Percentiles rank a stretch among this genome's conserved stretches.
phyloP scores from a whole-genome alignment of 2,888 invertebrate species.

The Eilema caniola region DNA sequence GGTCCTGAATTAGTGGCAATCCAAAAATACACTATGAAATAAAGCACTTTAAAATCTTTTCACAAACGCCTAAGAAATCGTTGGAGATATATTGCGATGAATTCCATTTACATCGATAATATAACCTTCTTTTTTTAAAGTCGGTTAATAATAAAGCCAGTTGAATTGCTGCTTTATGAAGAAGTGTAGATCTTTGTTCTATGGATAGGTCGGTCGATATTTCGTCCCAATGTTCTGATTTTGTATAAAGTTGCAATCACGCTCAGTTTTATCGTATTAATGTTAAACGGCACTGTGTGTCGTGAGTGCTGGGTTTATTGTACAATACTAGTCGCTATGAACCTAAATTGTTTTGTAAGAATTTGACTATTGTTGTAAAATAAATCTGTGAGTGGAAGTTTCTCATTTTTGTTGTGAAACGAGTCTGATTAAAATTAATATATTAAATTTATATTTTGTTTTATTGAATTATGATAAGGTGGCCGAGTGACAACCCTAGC shows the following conservation, averaged over 20 bases:
- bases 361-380: conserved; percentile 69
- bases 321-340: conserved; percentile 66
- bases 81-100: too few species aligned
- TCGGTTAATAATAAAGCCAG: too few species aligned
- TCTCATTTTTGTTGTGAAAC: conserved; percentile 84
- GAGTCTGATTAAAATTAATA: conserved; percentile 85
- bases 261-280: conserved; percentile 58
- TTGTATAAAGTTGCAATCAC: conserved; percentile 50
- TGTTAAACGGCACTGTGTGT: conserved; percentile 68
- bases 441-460: conserved; percentile 64
- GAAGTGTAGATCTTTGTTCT: too few species aligned
- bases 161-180: too few species aligned
- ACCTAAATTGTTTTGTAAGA: conserved; percentile 64
- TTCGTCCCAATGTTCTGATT: conserved; percentile 42
- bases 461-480: conserved; percentile 45
- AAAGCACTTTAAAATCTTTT: too few species aligned
- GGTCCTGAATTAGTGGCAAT: too few species aligned
- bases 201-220: conserved; percentile 30
- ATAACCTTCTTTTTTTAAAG: too few species aligned
- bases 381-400: conserved; percentile 67
- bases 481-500: too few species aligned
- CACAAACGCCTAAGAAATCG: too few species aligned
- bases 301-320: conserved; percentile 61
- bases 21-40: too few species aligned
- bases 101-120: too few species aligned